phyloP scores from a whole-genome alignment of 2,888 invertebrate species.

The Machimus atricapillus region DNA sequence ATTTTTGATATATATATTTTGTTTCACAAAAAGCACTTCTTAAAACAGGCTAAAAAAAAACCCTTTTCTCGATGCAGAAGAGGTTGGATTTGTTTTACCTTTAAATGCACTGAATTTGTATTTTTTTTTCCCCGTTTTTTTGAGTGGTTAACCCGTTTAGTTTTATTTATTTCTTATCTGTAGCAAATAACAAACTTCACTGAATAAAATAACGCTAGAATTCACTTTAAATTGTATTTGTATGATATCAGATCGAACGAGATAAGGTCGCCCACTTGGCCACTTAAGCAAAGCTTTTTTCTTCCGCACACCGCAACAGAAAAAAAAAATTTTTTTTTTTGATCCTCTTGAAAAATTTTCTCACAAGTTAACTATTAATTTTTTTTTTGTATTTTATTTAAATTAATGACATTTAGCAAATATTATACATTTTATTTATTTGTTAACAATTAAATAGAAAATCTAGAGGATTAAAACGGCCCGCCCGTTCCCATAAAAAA shows the following conservation, averaged over 20 bases:
- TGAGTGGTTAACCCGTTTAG: not conserved
- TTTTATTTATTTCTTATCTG: not conserved
- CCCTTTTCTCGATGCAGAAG: not conserved
- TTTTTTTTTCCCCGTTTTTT: not conserved
- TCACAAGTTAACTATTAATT: not conserved
- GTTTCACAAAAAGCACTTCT: not conserved
- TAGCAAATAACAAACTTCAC: not conserved
- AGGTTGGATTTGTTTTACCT: not conserved
- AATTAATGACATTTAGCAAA: not conserved
- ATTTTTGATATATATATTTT: not conserved
- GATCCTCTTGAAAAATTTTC: not conserved
- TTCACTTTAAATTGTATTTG: not conserved
- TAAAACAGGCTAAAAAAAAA: not conserved
- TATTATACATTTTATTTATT: not conserved
- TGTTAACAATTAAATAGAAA: slow-evolving; percentile 20
- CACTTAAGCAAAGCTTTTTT: slow-evolving; percentile 16
- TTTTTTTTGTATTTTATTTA: not conserved
- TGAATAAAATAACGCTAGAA: not conserved
- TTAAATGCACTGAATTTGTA: not conserved
- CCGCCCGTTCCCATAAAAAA: slow-evolving; percentile 49
- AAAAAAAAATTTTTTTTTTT: not conserved
- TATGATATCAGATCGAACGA: not conserved
- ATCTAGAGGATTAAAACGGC: slow-evolving; percentile 45
- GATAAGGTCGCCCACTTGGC: slow-evolving; percentile 10
- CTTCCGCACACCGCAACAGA: not conserved